phyloP scores from a whole-genome alignment of 23 tunicate species.

The Botrylloides violaceus region DNA sequence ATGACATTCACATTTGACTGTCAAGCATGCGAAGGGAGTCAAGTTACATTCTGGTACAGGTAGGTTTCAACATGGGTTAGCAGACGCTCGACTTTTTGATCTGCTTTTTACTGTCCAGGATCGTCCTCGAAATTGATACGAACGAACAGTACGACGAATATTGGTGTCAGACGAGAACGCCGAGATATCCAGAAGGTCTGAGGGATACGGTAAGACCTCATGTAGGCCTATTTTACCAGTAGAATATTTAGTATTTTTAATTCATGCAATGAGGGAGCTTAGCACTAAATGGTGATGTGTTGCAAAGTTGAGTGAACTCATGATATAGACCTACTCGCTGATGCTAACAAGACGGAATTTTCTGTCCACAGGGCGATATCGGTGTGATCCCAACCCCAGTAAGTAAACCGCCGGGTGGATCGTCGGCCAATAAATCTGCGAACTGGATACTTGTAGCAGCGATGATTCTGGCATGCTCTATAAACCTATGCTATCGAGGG shows the following conservation, averaged over 20 bases:
- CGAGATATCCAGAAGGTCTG: constrained; percentile 1
- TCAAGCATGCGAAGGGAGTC: constrained; percentile 21
- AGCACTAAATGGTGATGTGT: too few species aligned
- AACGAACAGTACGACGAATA: constrained; percentile 9
- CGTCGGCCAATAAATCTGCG: not conserved
- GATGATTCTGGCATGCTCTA: too few species aligned
- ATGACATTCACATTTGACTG: constrained; percentile 8
- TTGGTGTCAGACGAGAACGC: constrained; percentile 18
- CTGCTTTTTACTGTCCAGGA: not conserved
- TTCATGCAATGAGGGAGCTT: too few species aligned
- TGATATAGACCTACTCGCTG: too few species aligned
- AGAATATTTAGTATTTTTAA: not conserved
- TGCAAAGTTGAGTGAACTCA: too few species aligned
- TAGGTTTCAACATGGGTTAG: not conserved
- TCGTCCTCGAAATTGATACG: not conserved
- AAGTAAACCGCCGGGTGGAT: not conserved
- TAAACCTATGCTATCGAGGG: too few species aligned
- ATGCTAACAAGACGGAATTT: too few species aligned
- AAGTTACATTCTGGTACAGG: constrained; percentile 18
- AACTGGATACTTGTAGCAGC: too few species aligned
- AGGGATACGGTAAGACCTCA: not conserved
- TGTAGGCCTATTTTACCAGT: not conserved
- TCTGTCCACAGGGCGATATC: not conserved
- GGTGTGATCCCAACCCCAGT: not conserved
- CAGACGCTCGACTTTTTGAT: not conserved